A percentile compares a stretch with the other conserved stretches of the same genome.
These are phyloP conservation scores for Leptoclinus maculatus DNA, from an alignment of 2,797 vertebrate genomes.

Conservation along the genomic window DNA sequence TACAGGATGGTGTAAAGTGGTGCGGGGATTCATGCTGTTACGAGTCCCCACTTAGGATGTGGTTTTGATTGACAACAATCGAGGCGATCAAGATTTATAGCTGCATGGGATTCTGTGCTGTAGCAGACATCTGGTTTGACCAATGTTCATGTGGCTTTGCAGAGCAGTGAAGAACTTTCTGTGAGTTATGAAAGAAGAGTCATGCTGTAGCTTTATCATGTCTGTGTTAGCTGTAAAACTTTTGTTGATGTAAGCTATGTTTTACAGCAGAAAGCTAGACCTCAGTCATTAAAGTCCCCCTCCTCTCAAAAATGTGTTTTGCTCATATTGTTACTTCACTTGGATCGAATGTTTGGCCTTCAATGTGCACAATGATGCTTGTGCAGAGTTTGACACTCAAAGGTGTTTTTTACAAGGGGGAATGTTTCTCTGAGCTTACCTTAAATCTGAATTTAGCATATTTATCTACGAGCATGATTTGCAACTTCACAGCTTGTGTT, in stretches of 20 bases:
- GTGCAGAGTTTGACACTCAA: slow-evolving; percentile 1
- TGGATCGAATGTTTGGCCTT: background rate
- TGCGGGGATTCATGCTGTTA: slow-evolving; percentile 63
- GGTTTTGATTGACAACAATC: slow-evolving; percentile 77
- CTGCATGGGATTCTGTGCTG: slow-evolving; percentile 53
- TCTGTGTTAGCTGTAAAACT: slow-evolving; percentile 39
- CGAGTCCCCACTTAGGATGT: slow-evolving; percentile 66
- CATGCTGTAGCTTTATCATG: slow-evolving; percentile 43
- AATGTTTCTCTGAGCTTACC: background rate
- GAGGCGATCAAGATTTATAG: slow-evolving; percentile 69
- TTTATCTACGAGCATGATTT: background rate
- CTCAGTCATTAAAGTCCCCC: background rate
- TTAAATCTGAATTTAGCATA: background rate
- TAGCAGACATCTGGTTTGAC: slow-evolving; percentile 74
- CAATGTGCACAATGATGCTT: background rate
- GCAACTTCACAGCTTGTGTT: background rate
- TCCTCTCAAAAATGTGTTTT: slow-evolving; percentile 1
- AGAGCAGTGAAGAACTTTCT: slow-evolving; percentile 66
- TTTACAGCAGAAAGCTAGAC: slow-evolving; percentile 5
- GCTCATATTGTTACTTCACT: background rate
- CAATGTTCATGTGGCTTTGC: slow-evolving; percentile 68
- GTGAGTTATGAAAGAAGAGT: slow-evolving; percentile 56
- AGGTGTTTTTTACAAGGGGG: background rate
- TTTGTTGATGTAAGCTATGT: slow-evolving; percentile 18
- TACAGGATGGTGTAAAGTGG: slow-evolving; percentile 49